Evolutionary conservation across 2,113 vertebrate genomes (phyloP).

Genomic region (Henicopernis longicauda): DNA sequence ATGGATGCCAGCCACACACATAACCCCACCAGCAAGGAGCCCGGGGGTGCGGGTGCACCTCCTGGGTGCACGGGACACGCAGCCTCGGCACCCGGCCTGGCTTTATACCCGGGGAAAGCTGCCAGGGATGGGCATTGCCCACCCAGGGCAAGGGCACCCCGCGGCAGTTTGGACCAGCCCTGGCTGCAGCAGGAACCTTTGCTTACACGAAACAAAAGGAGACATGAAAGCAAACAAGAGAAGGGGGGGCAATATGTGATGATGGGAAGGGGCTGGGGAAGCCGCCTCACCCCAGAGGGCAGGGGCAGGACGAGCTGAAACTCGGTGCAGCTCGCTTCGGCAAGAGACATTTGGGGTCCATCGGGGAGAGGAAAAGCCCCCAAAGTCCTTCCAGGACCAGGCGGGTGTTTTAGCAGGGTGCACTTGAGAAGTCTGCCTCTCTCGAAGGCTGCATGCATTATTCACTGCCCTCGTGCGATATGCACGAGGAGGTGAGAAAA

Average conservation of each 20-base stretch:
- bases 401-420: not conserved
- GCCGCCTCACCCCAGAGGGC: too few species aligned
- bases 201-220: not conserved
- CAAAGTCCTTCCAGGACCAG: not conserved
- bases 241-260: not conserved
- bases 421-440: not conserved
- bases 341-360: not conserved
- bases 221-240: not conserved
- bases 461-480: too few species aligned
- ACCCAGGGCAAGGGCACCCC: not conserved
- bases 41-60: not conserved
- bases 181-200: not conserved
- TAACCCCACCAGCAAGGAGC: not conserved
- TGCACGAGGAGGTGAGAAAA: not conserved
- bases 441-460: not conserved
- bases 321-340: fast-evolving
- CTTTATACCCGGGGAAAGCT: not conserved
- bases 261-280: not conserved
- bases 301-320: not conserved
- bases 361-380: not conserved
- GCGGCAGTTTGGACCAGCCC: not conserved
- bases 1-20: fast-evolving
- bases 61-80: not conserved
- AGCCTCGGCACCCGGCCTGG: not conserved
- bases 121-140: not conserved